Conservation (phyloP, 2,888 invertebrate genomes). For the Barypeithes pellucidus region DNA sequence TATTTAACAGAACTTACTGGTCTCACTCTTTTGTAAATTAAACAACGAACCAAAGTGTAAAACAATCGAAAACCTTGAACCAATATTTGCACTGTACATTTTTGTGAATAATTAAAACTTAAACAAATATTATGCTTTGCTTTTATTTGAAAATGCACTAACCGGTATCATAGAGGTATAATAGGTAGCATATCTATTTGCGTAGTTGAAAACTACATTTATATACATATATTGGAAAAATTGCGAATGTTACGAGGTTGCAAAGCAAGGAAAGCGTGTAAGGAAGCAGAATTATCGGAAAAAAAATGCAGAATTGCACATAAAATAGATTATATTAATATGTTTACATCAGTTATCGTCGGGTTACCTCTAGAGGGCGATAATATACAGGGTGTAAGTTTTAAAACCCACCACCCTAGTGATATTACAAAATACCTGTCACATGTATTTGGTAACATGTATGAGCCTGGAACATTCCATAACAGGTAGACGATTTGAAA, state of each 20-base stretch:
- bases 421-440: no score
- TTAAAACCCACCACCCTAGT: no score
- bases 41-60: slow-evolving; percentile 53
- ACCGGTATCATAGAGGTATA: slow-evolving; percentile 36
- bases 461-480: no score
- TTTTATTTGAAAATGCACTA: slow-evolving; percentile 53
- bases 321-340: no score
- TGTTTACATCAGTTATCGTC: no score
- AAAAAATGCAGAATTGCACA: no score
- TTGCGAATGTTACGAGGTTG: not conserved
- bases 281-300: no score
- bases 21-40: slow-evolving; percentile 54
- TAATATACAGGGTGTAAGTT: no score
- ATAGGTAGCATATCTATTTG: slow-evolving; percentile 13
- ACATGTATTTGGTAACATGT: no score
- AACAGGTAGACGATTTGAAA: no score
- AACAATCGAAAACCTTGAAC: slow-evolving; percentile 55
- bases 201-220: no score
- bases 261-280: not conserved
- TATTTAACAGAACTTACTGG: slow-evolving; percentile 54
- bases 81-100: slow-evolving; percentile 53
- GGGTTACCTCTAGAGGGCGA: no score
- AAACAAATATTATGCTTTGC: slow-evolving; percentile 48
- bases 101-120: slow-evolving; percentile 55
- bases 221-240: not conserved